These are phyloP conservation scores for rabbit (Oryctolagus cuniculus) DNA, from an alignment of 2,113 vertebrate species.

Conservation along the genomic window mOryCun1.1 NC_091435.1:18133001-18133500, in stretches of 20 bases:
- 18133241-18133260: neutral
- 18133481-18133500: neutral
- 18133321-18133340: fast-evolving
- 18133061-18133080: neutral
- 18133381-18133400: neutral
- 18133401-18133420: neutral
- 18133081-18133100: neutral
- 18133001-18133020: neutral
- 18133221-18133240: neutral
- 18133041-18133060: neutral
- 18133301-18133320: neutral
- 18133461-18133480: neutral
- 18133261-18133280: fast-evolving
- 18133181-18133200: neutral
- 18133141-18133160: neutral
- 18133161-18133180: neutral
- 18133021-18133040: neutral
- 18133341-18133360: fast-evolving
- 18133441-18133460: neutral
- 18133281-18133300: neutral
- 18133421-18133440: neutral
- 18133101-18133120: neutral
- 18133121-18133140: neutral
- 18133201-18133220: neutral
- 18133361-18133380: neutral